Percentiles rank a stretch among this genome's conserved stretches.
Conservation (phyloP, 1,140 invertebrate species). For the Heliconius nattereri region DNA sequence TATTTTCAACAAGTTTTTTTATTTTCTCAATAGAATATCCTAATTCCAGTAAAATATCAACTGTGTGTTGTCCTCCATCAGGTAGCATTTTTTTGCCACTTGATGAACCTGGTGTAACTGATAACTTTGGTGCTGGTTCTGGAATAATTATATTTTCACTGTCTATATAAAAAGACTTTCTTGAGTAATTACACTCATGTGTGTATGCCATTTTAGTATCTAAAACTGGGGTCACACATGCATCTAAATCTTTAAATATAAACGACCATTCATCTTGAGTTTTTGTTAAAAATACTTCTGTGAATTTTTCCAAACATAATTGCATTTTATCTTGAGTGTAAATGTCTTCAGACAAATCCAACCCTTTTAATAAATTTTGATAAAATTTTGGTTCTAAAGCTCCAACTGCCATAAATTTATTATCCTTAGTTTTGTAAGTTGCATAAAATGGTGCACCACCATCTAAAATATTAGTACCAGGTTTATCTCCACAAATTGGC, state of each 20-base stretch:
- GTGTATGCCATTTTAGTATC: conserved; percentile 83
- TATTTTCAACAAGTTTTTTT: conserved; percentile 55
- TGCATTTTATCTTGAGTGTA: conserved; percentile 84
- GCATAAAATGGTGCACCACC: conserved; percentile 94
- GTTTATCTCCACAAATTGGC: conserved; percentile 86
- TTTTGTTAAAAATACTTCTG: conserved; percentile 89
- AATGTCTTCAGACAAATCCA: conserved; percentile 84
- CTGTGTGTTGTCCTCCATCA: conserved; percentile 59
- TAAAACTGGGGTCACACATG: conserved; percentile 97
- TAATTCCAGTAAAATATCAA: conserved; percentile 65
- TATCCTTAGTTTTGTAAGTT: conserved; percentile 96
- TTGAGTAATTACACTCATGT: conserved; percentile 76
- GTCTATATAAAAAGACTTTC: conserved; percentile 67
- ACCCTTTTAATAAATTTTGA: conserved; percentile 85
- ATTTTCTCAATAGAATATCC: conserved; percentile 61
- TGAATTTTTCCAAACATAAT: conserved; percentile 83
- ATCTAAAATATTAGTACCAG: conserved; percentile 92
- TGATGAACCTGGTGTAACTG: conserved; percentile 57
- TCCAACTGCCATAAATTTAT: conserved; percentile 95
- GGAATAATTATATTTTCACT: conserved; percentile 54
- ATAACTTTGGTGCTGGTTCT: conserved; percentile 61
- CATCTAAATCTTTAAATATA: conserved; percentile 93
- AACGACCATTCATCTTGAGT: conserved; percentile 94
- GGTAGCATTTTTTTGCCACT: conserved; percentile 45
- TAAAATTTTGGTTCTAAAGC: conserved; percentile 97